Percentiles rank a stretch among this genome's conserved stretches.
Conservation (phyloP, 2,113 vertebrate genomes). For the Choloepus hoffmanni region DNA sequence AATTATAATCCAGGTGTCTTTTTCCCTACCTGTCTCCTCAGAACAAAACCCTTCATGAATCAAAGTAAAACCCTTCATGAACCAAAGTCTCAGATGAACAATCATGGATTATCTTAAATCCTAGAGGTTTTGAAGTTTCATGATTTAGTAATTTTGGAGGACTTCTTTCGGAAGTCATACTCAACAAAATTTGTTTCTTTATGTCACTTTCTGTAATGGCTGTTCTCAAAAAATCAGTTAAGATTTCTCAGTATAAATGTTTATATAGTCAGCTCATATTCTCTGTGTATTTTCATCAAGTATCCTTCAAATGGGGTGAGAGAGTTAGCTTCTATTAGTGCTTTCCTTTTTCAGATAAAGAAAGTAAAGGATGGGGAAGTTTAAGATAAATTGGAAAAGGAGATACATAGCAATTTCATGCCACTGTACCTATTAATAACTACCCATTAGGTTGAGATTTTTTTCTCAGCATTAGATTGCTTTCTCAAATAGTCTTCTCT, state of each 20-base stretch:
- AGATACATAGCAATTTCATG: not conserved
- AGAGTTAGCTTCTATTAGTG: not conserved
- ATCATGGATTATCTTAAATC: not conserved
- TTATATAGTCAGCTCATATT: not conserved
- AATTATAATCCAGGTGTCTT: not conserved
- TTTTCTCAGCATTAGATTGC: not conserved
- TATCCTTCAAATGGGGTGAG: not conserved
- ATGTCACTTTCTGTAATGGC: not conserved
- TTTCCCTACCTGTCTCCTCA: not conserved
- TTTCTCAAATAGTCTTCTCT: constrained; percentile 28
- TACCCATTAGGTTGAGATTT: not conserved
- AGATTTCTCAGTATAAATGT: not conserved
- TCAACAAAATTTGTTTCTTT: not conserved
- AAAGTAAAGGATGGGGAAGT: not conserved
- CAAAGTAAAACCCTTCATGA: not conserved
- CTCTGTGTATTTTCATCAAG: not conserved
- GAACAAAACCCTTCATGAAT: not conserved
- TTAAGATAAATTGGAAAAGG: not conserved
- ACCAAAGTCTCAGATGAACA: not conserved
- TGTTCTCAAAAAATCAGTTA: constrained; percentile 31
- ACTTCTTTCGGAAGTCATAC: not conserved
- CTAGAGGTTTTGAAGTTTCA: not conserved
- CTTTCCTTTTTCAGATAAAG: constrained; percentile 1
- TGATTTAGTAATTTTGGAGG: constrained; percentile 15
- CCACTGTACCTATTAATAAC: not conserved